Conservation (phyloP, 1,140 invertebrate species). For the Trichomalopsis sarcophagae region DNA sequence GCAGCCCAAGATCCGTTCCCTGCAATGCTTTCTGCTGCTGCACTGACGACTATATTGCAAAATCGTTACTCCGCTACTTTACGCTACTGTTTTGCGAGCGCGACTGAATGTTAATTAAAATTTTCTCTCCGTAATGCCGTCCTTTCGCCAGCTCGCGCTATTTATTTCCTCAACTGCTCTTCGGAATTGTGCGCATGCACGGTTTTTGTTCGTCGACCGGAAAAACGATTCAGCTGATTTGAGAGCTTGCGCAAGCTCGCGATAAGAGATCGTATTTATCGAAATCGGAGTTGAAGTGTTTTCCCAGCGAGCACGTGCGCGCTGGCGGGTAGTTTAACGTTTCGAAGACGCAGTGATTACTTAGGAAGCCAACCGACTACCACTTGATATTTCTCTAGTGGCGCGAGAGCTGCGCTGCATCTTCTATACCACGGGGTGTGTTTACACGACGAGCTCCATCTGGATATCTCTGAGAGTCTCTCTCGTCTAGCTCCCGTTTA, state of each 20-base stretch:
- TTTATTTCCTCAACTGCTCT: neutral
- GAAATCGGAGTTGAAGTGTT: slow-evolving; percentile 16
- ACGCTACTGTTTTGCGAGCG: slow-evolving; percentile 1
- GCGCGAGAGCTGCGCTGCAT: slow-evolving; percentile 40
- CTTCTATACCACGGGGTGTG: slow-evolving; percentile 53
- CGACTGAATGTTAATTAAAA: slow-evolving; percentile 55
- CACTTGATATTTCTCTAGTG: slow-evolving; percentile 62
- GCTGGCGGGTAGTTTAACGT: slow-evolving; percentile 28
- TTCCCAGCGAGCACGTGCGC: neutral
- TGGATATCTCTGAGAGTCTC: neutral
- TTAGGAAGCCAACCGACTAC: slow-evolving; percentile 60
- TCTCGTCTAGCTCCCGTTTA: slow-evolving; percentile 19
- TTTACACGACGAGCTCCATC: slow-evolving; percentile 55
- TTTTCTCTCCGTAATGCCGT: slow-evolving; percentile 25
- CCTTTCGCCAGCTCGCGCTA: neutral
- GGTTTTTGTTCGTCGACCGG: neutral
- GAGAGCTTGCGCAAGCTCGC: neutral
- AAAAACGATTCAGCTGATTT: neutral
- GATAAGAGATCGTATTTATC: slow-evolving; percentile 1
- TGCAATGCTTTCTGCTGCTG: neutral
- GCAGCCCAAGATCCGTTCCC: slow-evolving; percentile 50
- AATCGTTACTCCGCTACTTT: slow-evolving; percentile 43
- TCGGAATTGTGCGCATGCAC: neutral
- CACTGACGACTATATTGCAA: slow-evolving; percentile 41
- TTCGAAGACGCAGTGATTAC: slow-evolving; percentile 60